phyloP scores from a whole-genome alignment of 2,797 vertebrate species.

The Synaphobranchus kaupii region DNA sequence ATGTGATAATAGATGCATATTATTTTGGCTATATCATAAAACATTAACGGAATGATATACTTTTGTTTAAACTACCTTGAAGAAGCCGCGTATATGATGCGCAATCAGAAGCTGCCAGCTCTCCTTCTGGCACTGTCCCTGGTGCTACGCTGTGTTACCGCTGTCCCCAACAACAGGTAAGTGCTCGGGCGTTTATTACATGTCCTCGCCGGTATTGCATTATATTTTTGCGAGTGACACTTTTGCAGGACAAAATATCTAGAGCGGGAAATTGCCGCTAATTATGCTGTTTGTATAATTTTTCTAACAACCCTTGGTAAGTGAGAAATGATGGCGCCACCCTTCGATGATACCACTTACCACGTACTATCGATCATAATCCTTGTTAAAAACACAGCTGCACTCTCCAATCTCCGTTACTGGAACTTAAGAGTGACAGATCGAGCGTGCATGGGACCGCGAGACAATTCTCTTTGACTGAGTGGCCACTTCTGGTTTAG shows the following conservation, averaged over 20 bases:
- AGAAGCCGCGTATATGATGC: slow-evolving; percentile 66
- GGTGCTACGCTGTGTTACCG: slow-evolving; percentile 70
- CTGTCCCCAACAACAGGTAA: slow-evolving; percentile 80
- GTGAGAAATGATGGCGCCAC: not conserved
- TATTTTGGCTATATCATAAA: not conserved
- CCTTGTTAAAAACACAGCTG: not conserved
- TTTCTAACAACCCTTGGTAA: not conserved
- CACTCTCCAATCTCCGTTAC: not conserved
- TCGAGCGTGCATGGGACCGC: not conserved
- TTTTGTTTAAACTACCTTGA: slow-evolving; percentile 38
- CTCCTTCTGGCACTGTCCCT: slow-evolving; percentile 72
- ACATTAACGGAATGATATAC: not conserved
- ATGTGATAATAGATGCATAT: not conserved
- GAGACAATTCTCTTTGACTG: slow-evolving; percentile 1
- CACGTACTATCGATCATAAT: not conserved
- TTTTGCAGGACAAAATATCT: not conserved
- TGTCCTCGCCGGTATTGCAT: not conserved
- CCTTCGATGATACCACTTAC: not conserved
- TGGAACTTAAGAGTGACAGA: not conserved
- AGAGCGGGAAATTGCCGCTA: not conserved
- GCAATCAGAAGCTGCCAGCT: slow-evolving; percentile 71
- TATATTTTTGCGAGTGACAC: not conserved
- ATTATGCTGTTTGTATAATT: slow-evolving; percentile 12
- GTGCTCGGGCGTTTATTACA: slow-evolving; percentile 20
- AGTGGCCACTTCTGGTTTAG: slow-evolving; percentile 52